Percentiles rank a stretch among this genome's conserved stretches.
These are phyloP conservation scores for Schmidtea mediterranea DNA, from an alignment of 1,140 invertebrate species.

Conservation along the genomic window DNA sequence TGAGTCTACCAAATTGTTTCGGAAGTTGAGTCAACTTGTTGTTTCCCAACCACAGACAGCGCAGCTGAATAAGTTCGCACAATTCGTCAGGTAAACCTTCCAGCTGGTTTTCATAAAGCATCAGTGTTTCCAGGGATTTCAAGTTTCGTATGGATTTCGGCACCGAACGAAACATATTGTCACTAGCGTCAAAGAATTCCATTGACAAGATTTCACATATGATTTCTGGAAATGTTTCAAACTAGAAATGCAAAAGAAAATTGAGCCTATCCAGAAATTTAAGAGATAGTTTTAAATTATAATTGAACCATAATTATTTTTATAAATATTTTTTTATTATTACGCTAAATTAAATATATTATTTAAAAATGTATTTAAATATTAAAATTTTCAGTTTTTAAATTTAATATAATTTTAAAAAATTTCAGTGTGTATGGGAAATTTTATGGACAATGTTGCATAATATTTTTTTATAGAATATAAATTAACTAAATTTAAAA, in stretches of 20 bases:
- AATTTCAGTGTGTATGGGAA: too few relatives aligned
- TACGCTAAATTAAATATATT: too few relatives aligned
- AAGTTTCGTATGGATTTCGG: conserved; percentile 18
- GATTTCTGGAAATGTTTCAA: conserved; percentile 10
- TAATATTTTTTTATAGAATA: too few relatives aligned
- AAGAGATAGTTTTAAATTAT: too few relatives aligned
- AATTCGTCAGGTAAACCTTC: conserved; percentile 16
- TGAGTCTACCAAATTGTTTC: conserved; percentile 16
- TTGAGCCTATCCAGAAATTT: too few relatives aligned
- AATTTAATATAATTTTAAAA: too few relatives aligned
- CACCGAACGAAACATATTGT: conserved; percentile 15
- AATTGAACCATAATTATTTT: too few relatives aligned
- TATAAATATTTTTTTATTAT: too few relatives aligned
- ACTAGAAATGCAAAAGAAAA: not conserved
- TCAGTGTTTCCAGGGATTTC: conserved; percentile 17
- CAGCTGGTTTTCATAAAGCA: conserved; percentile 20
- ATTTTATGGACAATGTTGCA: too few relatives aligned
- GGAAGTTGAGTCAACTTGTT: conserved; percentile 19
- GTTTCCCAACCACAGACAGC: conserved; percentile 23
- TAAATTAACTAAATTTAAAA: too few relatives aligned
- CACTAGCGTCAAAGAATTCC: conserved; percentile 21
- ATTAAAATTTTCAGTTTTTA: too few relatives aligned
- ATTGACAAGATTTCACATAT: conserved; percentile 16
- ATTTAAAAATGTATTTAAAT: too few relatives aligned
- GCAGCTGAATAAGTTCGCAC: conserved; percentile 10